These are phyloP conservation scores for Diorhabda sublineata DNA, from an alignment of 1,140 invertebrate species.

Conservation along the genomic window DNA sequence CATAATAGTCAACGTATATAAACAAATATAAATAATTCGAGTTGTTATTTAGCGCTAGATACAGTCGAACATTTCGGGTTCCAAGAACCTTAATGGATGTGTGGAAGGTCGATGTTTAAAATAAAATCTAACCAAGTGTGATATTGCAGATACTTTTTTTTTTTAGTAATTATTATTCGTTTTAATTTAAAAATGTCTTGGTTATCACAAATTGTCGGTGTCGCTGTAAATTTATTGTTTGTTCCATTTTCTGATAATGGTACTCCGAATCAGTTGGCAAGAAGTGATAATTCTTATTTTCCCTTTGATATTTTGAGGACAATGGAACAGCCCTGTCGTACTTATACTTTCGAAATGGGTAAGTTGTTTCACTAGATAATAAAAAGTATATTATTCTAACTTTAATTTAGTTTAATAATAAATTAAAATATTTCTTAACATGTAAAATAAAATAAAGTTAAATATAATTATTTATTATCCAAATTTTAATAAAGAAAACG, in stretches of 20 bases:
- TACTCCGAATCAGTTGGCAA: slow-evolving; percentile 6
- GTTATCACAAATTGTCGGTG: slow-evolving; percentile 20
- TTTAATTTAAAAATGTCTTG: slow-evolving; percentile 20
- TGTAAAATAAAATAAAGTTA: neutral
- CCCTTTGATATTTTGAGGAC: slow-evolving; percentile 23
- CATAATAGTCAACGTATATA: no score
- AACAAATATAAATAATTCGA: no score
- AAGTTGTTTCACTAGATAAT: slow-evolving; percentile 13
- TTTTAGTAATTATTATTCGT: no score
- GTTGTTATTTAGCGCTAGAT: no score
- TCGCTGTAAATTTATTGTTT: slow-evolving; percentile 24
- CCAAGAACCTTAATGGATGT: no score
- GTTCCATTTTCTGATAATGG: slow-evolving; percentile 20
- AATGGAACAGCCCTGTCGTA: slow-evolving; percentile 20
- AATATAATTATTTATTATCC: no score
- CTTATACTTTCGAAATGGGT: slow-evolving; percentile 19
- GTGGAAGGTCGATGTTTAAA: no score
- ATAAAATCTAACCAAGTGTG: no score
- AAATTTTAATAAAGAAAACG: no score
- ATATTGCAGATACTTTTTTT: no score
- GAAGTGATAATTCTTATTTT: slow-evolving; percentile 15
- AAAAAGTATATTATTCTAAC: neutral
- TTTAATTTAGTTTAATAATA: neutral
- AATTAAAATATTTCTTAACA: neutral
- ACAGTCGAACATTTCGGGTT: no score